These are phyloP conservation scores for Empis livida DNA, from an alignment of 2,888 invertebrate species.

Conservation along the genomic window DNA sequence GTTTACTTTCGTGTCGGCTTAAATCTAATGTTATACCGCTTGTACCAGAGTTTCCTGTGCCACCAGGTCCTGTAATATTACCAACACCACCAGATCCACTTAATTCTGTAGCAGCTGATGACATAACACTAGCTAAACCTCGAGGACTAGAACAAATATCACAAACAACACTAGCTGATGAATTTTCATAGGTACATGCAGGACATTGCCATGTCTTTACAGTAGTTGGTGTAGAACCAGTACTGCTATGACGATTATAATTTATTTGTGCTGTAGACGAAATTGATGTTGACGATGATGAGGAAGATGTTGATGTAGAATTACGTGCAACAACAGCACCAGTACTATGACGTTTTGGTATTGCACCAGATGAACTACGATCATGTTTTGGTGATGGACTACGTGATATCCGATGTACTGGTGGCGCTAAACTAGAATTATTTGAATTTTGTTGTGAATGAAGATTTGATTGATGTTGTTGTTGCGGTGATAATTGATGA, in stretches of 20 bases:
- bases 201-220: slow-evolving; percentile 58
- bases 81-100: slow-evolving; percentile 13
- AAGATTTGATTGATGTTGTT: background rate
- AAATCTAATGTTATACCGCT: slow-evolving; percentile 24
- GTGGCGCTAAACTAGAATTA: slow-evolving; percentile 21
- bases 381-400: slow-evolving; percentile 43
- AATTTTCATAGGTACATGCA: slow-evolving; percentile 71
- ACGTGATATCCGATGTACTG: slow-evolving; percentile 28
- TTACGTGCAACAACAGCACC: slow-evolving; percentile 20
- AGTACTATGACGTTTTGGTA: slow-evolving; percentile 30
- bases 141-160: slow-evolving; percentile 59
- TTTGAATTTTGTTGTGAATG: slow-evolving; percentile 2
- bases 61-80: background rate
- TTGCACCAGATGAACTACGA: slow-evolving; percentile 26
- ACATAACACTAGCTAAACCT: slow-evolving; percentile 27
- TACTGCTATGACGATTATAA: slow-evolving; percentile 21
- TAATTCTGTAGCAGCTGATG: slow-evolving; percentile 17
- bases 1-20: slow-evolving; percentile 57
- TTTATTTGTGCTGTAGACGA: slow-evolving; percentile 12
- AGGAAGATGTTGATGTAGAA: slow-evolving; percentile 7
- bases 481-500: slow-evolving; percentile 15
- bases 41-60: slow-evolving; percentile 9
- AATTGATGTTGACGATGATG: slow-evolving; percentile 14
- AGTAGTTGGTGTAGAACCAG: slow-evolving; percentile 18
- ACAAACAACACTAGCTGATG: slow-evolving; percentile 42